These are phyloP conservation scores for Champsocephalus esox DNA, from an alignment of 2,797 vertebrate species.

Conservation along the genomic window DNA sequence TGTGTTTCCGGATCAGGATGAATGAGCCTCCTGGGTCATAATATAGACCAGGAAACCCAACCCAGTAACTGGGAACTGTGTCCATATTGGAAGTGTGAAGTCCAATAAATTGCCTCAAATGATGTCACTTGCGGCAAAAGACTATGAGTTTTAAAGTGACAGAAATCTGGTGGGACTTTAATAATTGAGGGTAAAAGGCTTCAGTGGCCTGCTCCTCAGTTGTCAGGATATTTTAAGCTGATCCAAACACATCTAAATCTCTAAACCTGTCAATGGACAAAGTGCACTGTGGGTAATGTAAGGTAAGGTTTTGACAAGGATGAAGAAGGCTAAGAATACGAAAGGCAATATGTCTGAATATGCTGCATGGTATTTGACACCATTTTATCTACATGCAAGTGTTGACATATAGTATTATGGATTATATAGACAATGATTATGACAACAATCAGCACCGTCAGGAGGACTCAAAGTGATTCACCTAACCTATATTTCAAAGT, in stretches of 20 bases:
- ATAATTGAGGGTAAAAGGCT: not conserved
- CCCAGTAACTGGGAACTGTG: not conserved
- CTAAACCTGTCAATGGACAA: too few species aligned
- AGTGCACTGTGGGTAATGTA: not conserved
- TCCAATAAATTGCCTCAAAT: not conserved
- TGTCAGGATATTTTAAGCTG: not conserved
- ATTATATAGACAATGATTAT: too few species aligned
- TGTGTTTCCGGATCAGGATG: not conserved
- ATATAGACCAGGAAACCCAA: not conserved
- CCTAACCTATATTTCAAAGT: too few species aligned
- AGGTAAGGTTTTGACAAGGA: not conserved
- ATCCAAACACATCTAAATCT: not conserved
- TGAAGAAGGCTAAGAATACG: not conserved
- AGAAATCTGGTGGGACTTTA: not conserved
- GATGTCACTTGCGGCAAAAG: not conserved
- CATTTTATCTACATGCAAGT: too few species aligned
- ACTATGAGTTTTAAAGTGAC: not conserved
- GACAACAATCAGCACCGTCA: too few species aligned
- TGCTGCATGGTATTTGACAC: not conserved
- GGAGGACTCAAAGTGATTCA: too few species aligned
- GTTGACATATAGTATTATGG: too few species aligned
- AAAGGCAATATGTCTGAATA: too few species aligned
- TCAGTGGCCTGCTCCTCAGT: not conserved
- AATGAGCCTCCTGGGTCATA: not conserved
- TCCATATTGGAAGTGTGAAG: not conserved